phyloP scores from a whole-genome alignment of 1,140 invertebrate species.

The Physella acuta region DNA sequence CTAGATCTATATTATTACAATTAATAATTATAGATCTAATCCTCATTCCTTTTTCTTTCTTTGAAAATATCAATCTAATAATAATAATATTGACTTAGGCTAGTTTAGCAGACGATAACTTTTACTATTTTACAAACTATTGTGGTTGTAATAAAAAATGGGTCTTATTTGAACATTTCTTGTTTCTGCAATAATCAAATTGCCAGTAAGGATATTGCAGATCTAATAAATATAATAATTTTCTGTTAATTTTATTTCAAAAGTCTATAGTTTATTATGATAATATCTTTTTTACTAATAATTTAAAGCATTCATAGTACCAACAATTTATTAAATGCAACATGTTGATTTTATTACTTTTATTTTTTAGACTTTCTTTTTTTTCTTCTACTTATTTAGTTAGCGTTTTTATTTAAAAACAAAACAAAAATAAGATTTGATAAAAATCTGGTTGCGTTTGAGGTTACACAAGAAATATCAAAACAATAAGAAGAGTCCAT shows the following conservation, averaged over 20 bases:
- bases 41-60: background rate
- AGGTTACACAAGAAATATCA: too few relatives aligned
- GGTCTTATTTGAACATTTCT: background rate
- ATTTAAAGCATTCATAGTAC: conserved; percentile 13
- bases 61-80: background rate
- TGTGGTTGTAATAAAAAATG: too few relatives aligned
- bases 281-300: background rate
- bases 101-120: background rate
- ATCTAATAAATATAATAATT: background rate
- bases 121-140: too few relatives aligned
- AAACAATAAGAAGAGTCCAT: too few relatives aligned
- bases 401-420: too few relatives aligned
- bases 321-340: too few relatives aligned
- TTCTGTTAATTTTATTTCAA: background rate
- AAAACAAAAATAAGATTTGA: too few relatives aligned
- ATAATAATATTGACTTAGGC: background rate
- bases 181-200: background rate
- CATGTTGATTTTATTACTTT: too few relatives aligned
- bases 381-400: too few relatives aligned
- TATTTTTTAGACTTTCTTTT: too few relatives aligned
- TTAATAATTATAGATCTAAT: background rate
- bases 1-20: background rate
- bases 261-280: background rate
- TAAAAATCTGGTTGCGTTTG: too few relatives aligned
- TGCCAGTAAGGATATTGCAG: background rate